Conservation (phyloP, 2,888 invertebrate species). For the Aromia moschata region DNA sequence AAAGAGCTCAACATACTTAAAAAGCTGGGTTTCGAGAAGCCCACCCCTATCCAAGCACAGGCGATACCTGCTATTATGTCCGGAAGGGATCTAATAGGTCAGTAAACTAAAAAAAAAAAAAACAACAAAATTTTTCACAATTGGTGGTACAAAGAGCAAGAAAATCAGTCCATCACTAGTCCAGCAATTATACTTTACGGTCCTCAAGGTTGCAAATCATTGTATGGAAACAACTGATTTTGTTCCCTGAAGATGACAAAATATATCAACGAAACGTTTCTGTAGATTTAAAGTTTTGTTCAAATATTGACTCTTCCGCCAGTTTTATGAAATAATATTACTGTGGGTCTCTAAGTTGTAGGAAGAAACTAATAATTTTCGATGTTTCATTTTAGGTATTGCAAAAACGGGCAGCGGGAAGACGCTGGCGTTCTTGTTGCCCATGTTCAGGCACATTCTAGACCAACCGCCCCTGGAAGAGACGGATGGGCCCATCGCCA, state of each 20-base stretch:
- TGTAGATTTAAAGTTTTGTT: no score
- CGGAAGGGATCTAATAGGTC: conserved; percentile 89
- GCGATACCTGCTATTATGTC: conserved; percentile 98
- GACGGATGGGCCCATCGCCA: conserved; percentile 95
- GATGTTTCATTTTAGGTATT: conserved; percentile 69
- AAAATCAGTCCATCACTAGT: no score
- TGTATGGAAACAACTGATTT: no score
- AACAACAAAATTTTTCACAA: not conserved
- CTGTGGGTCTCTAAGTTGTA: no score
- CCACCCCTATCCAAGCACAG: conserved; percentile 98
- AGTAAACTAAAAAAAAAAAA: conserved; percentile 2
- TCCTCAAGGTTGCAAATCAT: no score
- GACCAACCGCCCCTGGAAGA: conserved; percentile 95
- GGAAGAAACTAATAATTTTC: no score
- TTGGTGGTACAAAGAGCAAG: not conserved
- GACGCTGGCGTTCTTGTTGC: conserved; percentile 96
- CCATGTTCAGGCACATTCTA: conserved; percentile 96
- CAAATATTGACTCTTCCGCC: no score
- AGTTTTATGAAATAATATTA: no score
- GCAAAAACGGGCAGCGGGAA: conserved; percentile 99
- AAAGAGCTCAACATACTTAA: conserved; percentile 93
- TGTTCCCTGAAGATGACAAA: no score
- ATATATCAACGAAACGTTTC: no score
- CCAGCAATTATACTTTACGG: no score
- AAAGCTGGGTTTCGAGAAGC: conserved; percentile 92